phyloP scores from a whole-genome alignment of 2,113 vertebrate species.

The Daphoenositta chrysoptera region DNA sequence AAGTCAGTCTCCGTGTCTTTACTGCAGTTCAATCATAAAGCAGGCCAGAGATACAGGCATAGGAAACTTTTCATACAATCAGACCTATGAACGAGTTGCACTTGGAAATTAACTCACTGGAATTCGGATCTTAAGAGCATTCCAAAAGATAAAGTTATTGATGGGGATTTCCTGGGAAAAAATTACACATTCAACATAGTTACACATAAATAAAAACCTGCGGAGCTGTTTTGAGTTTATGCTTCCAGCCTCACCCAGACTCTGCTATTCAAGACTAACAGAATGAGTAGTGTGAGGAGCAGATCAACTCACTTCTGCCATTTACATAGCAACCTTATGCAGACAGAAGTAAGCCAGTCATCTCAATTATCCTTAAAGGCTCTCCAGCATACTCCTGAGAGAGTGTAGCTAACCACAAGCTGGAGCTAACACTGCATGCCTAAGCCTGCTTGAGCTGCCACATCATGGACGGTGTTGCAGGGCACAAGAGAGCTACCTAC shows the following conservation, averaged over 20 bases:
- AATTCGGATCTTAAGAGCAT: neutral
- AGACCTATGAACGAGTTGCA: neutral
- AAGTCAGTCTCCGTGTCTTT: neutral
- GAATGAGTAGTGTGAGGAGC: neutral
- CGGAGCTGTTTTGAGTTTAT: neutral
- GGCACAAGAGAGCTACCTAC: neutral
- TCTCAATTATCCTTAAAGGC: neutral
- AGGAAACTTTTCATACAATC: neutral
- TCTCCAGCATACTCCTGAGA: neutral
- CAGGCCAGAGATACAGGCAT: neutral
- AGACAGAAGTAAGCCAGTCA: neutral
- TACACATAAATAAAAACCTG: neutral
- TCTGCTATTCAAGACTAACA: neutral
- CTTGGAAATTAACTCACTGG: neutral
- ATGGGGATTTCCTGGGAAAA: neutral
- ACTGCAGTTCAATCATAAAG: neutral
- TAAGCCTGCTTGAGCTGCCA: neutral
- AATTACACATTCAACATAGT: accelerated
- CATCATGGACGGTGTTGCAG: neutral
- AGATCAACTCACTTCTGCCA: neutral
- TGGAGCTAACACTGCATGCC: neutral
- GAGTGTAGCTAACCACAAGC: neutral
- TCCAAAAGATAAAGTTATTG: neutral
- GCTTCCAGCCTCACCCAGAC: neutral
- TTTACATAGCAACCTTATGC: neutral